These are phyloP conservation scores for Lateolabrax maculatus DNA, from an alignment of 2,797 vertebrate genomes.

Conservation along the genomic window DNA sequence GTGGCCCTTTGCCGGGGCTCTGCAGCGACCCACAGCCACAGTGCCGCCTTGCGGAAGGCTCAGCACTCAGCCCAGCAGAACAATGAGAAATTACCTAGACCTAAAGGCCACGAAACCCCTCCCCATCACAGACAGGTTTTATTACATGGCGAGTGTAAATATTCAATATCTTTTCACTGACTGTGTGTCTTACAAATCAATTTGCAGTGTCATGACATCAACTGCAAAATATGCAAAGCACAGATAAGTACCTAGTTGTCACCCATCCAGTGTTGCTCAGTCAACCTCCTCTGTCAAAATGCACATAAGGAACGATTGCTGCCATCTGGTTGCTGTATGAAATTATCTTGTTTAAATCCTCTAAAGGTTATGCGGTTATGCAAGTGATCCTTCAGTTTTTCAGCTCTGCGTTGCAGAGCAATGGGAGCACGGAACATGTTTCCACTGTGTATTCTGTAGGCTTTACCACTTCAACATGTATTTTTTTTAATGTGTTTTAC, in stretches of 20 bases:
- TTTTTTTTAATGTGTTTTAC: slow-evolving; percentile 83
- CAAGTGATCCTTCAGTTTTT: slow-evolving; percentile 65
- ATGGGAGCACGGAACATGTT: slow-evolving; percentile 57
- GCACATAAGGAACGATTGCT: slow-evolving; percentile 61
- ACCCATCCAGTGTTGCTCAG: slow-evolving; percentile 71
- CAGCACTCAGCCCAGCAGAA: slow-evolving; percentile 61
- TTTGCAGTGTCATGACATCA: slow-evolving; percentile 78
- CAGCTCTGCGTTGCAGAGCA: slow-evolving; percentile 49
- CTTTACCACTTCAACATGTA: slow-evolving; percentile 70
- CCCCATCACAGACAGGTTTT: slow-evolving; percentile 65
- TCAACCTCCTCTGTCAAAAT: slow-evolving; percentile 71
- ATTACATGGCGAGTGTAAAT: slow-evolving; percentile 75
- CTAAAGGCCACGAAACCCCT: slow-evolving; percentile 68
- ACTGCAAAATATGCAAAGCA: slow-evolving; percentile 79
- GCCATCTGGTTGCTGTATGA: slow-evolving; percentile 66
- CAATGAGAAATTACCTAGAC: slow-evolving; percentile 73
- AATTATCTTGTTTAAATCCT: slow-evolving; percentile 78
- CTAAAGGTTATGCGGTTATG: slow-evolving; percentile 74
- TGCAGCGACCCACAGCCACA: slow-evolving; percentile 63
- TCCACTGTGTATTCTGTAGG: slow-evolving; percentile 68
- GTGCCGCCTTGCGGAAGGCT: slow-evolving; percentile 81
- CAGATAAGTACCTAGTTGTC: slow-evolving; percentile 79
- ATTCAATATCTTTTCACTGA: slow-evolving; percentile 76
- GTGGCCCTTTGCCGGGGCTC: slow-evolving; percentile 57
- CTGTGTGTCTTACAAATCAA: slow-evolving; percentile 80